Evolutionary conservation across 2,888 invertebrate genomes (phyloP).

Genomic region (Invenusta paracnida): DNA sequence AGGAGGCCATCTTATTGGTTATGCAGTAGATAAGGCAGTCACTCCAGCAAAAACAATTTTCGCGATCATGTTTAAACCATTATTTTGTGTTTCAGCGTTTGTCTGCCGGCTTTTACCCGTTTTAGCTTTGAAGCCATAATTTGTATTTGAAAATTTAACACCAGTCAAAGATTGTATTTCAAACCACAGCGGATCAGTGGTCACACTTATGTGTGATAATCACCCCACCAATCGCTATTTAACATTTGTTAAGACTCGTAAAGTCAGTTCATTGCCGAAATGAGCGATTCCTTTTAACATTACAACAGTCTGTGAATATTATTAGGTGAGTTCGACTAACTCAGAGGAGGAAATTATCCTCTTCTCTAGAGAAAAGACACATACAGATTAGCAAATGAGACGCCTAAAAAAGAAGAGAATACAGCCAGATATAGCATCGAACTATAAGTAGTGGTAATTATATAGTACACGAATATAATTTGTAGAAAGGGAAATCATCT

Average conservation of each 20-base stretch:
- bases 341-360: no score
- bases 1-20: not conserved
- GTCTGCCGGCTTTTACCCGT: not conserved
- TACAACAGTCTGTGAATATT: no score
- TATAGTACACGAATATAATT: no score
- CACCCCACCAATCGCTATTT: not conserved
- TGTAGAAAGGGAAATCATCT: no score
- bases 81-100: not conserved
- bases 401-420: no score
- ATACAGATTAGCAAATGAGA: no score
- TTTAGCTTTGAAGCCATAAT: not conserved
- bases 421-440: no score
- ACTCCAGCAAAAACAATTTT: not conserved
- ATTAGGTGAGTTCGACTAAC: no score
- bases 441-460: no score
- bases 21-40: not conserved
- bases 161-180: not conserved
- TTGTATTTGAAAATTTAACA: not conserved
- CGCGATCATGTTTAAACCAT: not conserved
- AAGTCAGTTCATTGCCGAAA: no score
- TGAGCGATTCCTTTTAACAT: no score
- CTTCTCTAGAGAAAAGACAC: no score
- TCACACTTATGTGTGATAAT: not conserved
- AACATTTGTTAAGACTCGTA: not conserved
- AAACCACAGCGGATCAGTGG: not conserved